Conservation (phyloP, 2,888 invertebrate genomes). For the Elmis aenea region DNA sequence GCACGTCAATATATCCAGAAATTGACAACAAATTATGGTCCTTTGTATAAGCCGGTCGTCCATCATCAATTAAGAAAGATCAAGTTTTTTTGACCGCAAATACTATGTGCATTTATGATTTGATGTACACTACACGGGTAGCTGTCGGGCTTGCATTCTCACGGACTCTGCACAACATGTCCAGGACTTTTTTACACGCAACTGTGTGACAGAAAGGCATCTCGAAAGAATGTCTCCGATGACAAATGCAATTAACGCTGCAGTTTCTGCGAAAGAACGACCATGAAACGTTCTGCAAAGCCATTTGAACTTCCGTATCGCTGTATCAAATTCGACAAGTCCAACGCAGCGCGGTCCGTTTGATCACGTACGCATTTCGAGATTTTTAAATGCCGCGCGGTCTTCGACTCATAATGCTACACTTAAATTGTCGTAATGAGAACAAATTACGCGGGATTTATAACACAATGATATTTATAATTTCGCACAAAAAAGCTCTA, state of each 20-base stretch:
- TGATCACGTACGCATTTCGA: conserved; percentile 33
- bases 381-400: conserved; percentile 39
- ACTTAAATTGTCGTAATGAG: conserved; percentile 40
- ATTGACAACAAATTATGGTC: conserved; percentile 50
- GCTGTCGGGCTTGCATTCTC: conserved; percentile 29
- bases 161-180: conserved; percentile 24
- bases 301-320: conserved; percentile 11
- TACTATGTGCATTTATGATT: conserved; percentile 29
- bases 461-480: conserved; percentile 43
- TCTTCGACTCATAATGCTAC: conserved; percentile 35
- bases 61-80: conserved; percentile 46
- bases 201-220: conserved; percentile 22
- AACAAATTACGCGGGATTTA: conserved; percentile 43
- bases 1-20: conserved; percentile 47
- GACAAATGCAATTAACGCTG: conserved; percentile 26
- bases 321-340: conserved; percentile 10
- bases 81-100: conserved; percentile 34
- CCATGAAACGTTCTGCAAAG: conserved; percentile 7
- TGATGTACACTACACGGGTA: conserved; percentile 31
- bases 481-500: conserved; percentile 19
- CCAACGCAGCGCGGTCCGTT: conserved; percentile 31
- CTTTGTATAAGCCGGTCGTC: conserved; percentile 46
- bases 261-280: conserved; percentile 16
- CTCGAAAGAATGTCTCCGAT: conserved; percentile 21
- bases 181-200: conserved; percentile 19